These are phyloP conservation scores for Acronicta aceris DNA, from an alignment of 2,888 invertebrate genomes.

Conservation along the genomic window DNA sequence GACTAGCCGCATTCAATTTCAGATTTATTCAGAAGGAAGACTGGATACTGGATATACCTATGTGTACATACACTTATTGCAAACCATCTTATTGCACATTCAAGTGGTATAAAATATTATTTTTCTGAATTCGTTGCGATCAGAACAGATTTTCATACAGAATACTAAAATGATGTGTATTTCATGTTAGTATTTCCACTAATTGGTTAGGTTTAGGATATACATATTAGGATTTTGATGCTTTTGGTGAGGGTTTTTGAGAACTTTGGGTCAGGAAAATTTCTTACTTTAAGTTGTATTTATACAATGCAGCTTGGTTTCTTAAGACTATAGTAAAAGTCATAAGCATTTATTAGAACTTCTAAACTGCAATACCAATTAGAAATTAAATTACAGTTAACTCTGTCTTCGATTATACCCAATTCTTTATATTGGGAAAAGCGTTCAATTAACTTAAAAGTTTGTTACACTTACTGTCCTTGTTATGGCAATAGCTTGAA, in stretches of 20 bases:
- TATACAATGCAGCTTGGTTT: not conserved
- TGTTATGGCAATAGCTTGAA: conserved; percentile 16
- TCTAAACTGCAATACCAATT: no score
- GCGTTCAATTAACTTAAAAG: conserved; percentile 28
- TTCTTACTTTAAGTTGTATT: no score
- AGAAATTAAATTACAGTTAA: not conserved
- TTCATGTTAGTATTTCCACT: no score
- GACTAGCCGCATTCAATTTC: conserved; percentile 25
- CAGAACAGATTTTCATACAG: not conserved
- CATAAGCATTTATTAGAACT: no score
- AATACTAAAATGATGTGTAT: no score
- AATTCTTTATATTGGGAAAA: not conserved
- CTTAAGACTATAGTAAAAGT: no score
- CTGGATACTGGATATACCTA: not conserved
- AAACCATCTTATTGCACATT: conserved; percentile 49
- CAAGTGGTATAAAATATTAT: conserved; percentile 45
- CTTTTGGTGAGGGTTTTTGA: no score
- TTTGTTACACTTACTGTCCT: conserved; percentile 4
- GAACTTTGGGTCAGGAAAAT: no score
- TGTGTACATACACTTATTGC: conserved; percentile 15
- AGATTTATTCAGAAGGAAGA: conserved; percentile 30
- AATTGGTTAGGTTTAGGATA: no score
- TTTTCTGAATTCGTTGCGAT: conserved; percentile 16
- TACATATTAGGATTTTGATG: no score
- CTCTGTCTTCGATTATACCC: not conserved